Conservation (phyloP, 2,113 vertebrate species). For the Dasypus novemcinctus region DNA sequence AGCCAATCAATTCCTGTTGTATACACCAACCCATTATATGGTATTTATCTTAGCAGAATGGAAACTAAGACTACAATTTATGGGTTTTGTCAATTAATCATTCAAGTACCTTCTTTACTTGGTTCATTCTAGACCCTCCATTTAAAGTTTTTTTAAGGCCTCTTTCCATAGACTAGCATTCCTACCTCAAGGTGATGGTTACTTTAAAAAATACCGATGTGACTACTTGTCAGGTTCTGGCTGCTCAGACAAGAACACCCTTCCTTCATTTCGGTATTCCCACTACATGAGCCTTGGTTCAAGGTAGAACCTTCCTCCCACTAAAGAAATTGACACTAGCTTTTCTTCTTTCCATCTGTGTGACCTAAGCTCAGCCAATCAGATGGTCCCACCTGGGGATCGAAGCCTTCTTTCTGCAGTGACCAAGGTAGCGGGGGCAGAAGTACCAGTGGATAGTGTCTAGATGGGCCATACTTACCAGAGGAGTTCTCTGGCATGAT, state of each 20-base stretch:
- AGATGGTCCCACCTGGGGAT: neutral
- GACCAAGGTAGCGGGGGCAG: neutral
- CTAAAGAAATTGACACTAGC: neutral
- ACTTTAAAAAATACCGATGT: neutral
- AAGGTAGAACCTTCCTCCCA: neutral
- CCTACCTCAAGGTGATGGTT: neutral
- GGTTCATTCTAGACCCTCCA: neutral
- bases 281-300: neutral
- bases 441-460: neutral
- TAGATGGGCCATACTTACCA: neutral
- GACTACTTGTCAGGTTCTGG: neutral
- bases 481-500: neutral
- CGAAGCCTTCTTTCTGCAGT: neutral
- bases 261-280: neutral
- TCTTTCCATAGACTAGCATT: neutral
- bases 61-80: neutral
- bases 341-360: neutral
- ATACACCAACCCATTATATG: too few relatives aligned
- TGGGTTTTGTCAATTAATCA: neutral
- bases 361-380: neutral
- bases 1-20: too few relatives aligned
- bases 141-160: neutral
- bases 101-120: neutral
- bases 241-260: neutral
- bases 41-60: too few relatives aligned